Percentiles rank a stretch among this genome's conserved stretches.
Conservation (phyloP, 2,113 vertebrate species). For the Tympanuchus pallidicinctus region DNA sequence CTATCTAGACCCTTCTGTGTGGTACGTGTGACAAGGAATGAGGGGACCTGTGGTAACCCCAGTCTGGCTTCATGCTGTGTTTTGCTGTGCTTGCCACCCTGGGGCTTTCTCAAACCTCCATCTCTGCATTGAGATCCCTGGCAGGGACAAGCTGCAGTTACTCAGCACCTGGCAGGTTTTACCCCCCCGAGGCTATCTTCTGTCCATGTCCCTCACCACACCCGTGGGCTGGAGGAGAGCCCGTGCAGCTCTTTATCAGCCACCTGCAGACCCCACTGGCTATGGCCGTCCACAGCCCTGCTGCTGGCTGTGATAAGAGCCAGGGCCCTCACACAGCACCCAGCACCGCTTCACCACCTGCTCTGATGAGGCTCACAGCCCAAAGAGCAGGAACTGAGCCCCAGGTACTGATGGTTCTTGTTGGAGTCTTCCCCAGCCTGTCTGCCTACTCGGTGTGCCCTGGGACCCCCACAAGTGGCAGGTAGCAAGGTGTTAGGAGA, state of each 20-base stretch:
- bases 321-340: rapidly evolving
- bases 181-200: neutral
- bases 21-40: neutral
- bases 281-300: rapidly evolving
- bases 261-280: neutral
- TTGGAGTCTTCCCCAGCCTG: neutral
- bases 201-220: neutral
- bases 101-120: neutral
- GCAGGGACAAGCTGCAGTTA: neutral
- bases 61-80: neutral
- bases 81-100: rapidly evolving
- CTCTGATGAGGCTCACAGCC: rapidly evolving
- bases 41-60: neutral
- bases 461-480: neutral
- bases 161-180: constrained; percentile 18
- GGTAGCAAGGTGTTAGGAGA: neutral
- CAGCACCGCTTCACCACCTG: rapidly evolving
- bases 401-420: neutral
- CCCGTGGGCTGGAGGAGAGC: constrained; percentile 39
- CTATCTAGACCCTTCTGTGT: no score
- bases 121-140: neutral
- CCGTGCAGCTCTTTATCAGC: neutral
- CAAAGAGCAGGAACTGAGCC: neutral
- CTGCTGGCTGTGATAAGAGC: neutral
- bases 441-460: neutral